Conservation (phyloP, 2,888 invertebrate species). For the Tanaodytes sp. region DNA sequence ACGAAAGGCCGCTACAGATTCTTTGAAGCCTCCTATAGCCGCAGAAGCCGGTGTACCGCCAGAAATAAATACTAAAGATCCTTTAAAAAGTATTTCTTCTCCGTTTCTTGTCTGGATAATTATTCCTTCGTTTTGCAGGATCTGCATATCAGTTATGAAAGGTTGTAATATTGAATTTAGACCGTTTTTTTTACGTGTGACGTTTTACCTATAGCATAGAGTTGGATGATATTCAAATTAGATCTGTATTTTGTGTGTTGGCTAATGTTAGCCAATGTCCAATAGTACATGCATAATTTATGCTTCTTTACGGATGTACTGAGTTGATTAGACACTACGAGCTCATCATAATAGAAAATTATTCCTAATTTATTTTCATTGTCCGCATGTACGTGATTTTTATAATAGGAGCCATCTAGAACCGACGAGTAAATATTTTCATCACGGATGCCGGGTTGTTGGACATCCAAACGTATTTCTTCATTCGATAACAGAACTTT, state of each 20-base stretch:
- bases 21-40: neutral
- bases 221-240: constrained; percentile 19
- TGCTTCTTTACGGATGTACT: constrained; percentile 17
- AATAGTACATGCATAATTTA: constrained; percentile 27
- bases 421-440: constrained; percentile 1
- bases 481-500: neutral
- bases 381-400: neutral
- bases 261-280: constrained; percentile 10
- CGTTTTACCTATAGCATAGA: constrained; percentile 44
- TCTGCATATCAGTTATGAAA: constrained; percentile 40
- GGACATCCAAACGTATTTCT: neutral
- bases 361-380: constrained; percentile 2
- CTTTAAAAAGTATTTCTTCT: constrained; percentile 11
- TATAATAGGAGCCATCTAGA: constrained; percentile 7
- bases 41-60: constrained; percentile 2
- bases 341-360: constrained; percentile 9
- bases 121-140: constrained; percentile 45
- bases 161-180: constrained; percentile 37
- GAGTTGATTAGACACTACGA: constrained; percentile 19
- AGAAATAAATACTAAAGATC: constrained; percentile 3
- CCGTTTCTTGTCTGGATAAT: neutral
- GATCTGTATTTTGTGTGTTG: constrained; percentile 16
- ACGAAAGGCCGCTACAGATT: neutral
- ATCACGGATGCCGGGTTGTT: neutral
- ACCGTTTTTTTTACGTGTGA: constrained; percentile 35